These are phyloP conservation scores for Caradrina kadenii DNA, from an alignment of 2,888 invertebrate species.

Conservation along the genomic window DNA sequence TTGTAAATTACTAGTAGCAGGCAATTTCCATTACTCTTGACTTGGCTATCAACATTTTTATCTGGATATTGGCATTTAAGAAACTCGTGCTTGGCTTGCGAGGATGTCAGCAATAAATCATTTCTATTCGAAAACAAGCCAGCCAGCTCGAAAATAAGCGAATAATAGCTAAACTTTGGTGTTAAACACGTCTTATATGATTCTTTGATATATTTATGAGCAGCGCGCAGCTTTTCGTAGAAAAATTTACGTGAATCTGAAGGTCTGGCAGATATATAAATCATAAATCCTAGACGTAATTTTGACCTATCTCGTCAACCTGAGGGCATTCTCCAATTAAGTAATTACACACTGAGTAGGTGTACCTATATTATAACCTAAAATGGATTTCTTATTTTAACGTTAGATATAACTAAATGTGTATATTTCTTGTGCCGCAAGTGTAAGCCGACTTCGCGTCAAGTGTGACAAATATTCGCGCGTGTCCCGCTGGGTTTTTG, in stretches of 20 bases:
- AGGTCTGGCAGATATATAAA: not conserved
- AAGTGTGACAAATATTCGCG: constrained; percentile 34
- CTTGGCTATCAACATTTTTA: constrained; percentile 56
- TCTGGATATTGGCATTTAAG: constrained; percentile 64
- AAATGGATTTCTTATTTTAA: not conserved
- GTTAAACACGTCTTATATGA: constrained; percentile 40
- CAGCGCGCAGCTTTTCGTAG: constrained; percentile 1
- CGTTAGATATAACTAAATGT: no score
- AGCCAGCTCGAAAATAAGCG: constrained; percentile 41
- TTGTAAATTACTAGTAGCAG: constrained; percentile 36
- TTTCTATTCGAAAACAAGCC: constrained; percentile 47
- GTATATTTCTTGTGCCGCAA: constrained; percentile 23
- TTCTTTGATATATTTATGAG: constrained; percentile 40
- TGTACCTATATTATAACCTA: no score
- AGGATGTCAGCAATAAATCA: constrained; percentile 61
- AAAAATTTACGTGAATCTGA: constrained; percentile 1
- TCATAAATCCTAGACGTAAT: not conserved
- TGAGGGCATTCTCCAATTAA: not conserved
- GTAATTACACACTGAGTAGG: not conserved
- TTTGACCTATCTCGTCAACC: not conserved
- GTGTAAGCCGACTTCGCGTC: constrained; percentile 27
- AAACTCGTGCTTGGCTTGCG: constrained; percentile 59
- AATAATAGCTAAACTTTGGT: constrained; percentile 53
- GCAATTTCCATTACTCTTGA: constrained; percentile 49
- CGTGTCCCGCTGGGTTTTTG: constrained; percentile 26